Conservation (phyloP, 92 coral and sea anemone genomes). For the Parazoanthus swiftii region DNA sequence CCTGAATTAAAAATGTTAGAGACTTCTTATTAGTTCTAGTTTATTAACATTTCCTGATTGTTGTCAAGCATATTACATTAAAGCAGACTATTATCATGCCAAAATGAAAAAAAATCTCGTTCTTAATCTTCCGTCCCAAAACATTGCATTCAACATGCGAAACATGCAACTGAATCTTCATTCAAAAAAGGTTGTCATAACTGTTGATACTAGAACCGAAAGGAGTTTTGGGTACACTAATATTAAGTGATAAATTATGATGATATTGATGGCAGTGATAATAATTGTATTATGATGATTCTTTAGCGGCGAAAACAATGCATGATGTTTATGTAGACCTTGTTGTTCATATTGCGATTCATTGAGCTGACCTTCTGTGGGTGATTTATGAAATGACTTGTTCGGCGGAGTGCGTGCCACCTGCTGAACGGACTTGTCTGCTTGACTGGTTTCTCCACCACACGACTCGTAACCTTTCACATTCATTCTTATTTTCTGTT, state of each 20-base stretch:
- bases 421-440: not conserved
- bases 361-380: not conserved
- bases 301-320: not conserved
- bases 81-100: too few relatives aligned
- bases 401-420: not conserved
- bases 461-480: not conserved
- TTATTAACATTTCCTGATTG: not conserved
- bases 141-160: too few relatives aligned
- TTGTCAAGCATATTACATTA: too few relatives aligned
- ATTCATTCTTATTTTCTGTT: not conserved
- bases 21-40: not conserved
- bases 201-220: too few relatives aligned
- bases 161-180: too few relatives aligned
- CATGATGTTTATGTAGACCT: not conserved
- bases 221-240: too few relatives aligned
- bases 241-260: too few relatives aligned
- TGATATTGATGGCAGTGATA: too few relatives aligned
- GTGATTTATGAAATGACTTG: not conserved
- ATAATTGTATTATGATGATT: not conserved
- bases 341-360: not conserved
- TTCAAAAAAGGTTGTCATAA: too few relatives aligned
- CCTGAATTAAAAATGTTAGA: not conserved
- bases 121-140: too few relatives aligned
- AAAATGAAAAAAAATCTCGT: too few relatives aligned
- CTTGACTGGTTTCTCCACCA: not conserved